Evolutionary conservation across 2,888 invertebrate genomes (phyloP).

Genomic region (Lacanobia oleracea): DNA sequence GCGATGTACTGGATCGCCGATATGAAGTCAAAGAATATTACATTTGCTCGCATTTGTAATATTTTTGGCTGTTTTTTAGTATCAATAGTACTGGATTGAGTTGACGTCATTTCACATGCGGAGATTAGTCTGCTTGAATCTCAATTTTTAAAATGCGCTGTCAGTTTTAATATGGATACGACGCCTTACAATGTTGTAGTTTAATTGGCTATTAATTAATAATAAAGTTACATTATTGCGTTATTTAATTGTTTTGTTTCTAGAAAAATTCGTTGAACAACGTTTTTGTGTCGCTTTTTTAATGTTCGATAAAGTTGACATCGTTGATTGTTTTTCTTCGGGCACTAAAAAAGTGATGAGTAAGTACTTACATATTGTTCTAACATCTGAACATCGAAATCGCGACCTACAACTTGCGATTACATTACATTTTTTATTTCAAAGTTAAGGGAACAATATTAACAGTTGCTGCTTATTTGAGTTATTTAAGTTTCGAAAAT

Average conservation of each 20-base stretch:
- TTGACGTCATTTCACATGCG: constrained; percentile 71
- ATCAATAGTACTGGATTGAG: constrained; percentile 88
- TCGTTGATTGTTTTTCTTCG: constrained; percentile 35
- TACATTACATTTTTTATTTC: constrained; percentile 90
- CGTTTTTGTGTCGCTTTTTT: constrained; percentile 59
- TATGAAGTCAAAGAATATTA: constrained; percentile 61
- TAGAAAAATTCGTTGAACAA: constrained; percentile 78
- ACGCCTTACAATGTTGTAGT: constrained; percentile 74
- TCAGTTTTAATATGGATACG: constrained; percentile 85
- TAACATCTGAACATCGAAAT: constrained; percentile 60
- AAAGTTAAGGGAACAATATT: constrained; percentile 59
- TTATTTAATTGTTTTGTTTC: constrained; percentile 81
- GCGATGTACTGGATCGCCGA: constrained; percentile 67
- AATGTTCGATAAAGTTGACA: constrained; percentile 47
- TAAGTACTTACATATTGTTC: constrained; percentile 49
- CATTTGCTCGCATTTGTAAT: constrained; percentile 65
- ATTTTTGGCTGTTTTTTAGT: constrained; percentile 75
- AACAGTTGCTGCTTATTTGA: constrained; percentile 9
- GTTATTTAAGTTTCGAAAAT: constrained; percentile 6
- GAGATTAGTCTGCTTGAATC: constrained; percentile 54
- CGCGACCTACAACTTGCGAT: constrained; percentile 79
- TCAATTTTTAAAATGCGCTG: constrained; percentile 81
- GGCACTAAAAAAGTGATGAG: constrained; percentile 46
- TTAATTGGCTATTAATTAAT: constrained; percentile 83
- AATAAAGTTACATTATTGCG: constrained; percentile 76